Conservation (phyloP, 2,113 vertebrate species). For the Crotalus horridus region DNA sequence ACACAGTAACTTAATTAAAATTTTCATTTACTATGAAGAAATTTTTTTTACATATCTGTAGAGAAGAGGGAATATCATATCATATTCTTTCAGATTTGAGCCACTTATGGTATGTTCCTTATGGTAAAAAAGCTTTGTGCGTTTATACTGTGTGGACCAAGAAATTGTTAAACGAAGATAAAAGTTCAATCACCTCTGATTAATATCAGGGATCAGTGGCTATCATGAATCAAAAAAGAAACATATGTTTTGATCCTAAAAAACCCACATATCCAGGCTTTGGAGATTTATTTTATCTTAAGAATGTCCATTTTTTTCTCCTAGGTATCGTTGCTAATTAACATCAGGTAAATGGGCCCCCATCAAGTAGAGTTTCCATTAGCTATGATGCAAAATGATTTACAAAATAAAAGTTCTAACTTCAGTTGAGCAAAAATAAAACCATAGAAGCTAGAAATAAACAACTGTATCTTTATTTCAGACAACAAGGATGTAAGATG, state of each 20-base stretch:
- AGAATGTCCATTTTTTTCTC: background rate
- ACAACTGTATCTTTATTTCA: background rate
- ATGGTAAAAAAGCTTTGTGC: background rate
- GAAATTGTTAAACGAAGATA: background rate
- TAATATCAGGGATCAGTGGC: background rate
- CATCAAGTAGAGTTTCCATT: conserved; percentile 1
- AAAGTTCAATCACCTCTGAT: background rate
- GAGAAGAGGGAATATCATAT: background rate
- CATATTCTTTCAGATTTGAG: background rate
- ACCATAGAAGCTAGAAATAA: background rate
- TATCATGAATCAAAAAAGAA: background rate
- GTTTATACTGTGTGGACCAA: background rate
- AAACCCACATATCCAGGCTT: background rate
- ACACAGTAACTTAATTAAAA: background rate
- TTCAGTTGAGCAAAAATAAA: conserved; percentile 1
- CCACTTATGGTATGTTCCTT: background rate
- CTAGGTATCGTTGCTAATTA: background rate
- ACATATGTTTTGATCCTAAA: background rate
- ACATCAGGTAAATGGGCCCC: background rate
- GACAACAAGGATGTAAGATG: background rate
- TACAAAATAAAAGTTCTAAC: conserved; percentile 12
- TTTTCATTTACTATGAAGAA: background rate
- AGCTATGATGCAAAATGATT: background rate
- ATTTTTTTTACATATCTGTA: background rate
- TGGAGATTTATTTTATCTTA: background rate